Evolutionary conservation across 2,797 vertebrate genomes (phyloP).

Genomic region (Diglossa cyanea): DNA sequence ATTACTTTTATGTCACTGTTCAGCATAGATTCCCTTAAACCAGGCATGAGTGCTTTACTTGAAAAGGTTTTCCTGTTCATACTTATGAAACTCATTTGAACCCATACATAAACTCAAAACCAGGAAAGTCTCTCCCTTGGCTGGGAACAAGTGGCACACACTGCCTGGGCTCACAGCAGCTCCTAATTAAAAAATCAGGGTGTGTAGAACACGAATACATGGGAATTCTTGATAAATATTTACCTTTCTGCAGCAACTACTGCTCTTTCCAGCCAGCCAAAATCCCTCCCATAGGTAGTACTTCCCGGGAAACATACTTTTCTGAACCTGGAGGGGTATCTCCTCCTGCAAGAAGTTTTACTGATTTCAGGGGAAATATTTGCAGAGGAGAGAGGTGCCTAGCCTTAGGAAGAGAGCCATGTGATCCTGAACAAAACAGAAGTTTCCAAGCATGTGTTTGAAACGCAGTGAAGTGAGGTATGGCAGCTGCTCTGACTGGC

Average conservation of each 20-base stretch:
- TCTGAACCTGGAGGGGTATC: not conserved
- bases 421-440: not conserved
- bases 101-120: not conserved
- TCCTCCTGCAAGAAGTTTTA: not conserved
- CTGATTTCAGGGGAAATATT: not conserved
- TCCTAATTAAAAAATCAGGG: not conserved
- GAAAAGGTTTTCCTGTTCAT: not conserved
- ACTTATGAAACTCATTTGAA: not conserved
- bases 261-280: not conserved
- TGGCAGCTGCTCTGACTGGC: accelerated
- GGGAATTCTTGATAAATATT: not conserved
- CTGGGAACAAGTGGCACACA: not conserved
- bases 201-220: not conserved
- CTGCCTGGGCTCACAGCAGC: not conserved
- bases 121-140: not conserved
- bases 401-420: not conserved
- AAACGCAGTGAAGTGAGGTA: not conserved
- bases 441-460: not conserved
- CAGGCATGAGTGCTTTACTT: not conserved
- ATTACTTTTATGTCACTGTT: not conserved
- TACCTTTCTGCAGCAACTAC: not conserved
- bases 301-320: not conserved
- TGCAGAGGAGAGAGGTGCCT: not conserved
- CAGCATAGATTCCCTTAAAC: not conserved
- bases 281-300: not conserved